Base-by-base conservation (phyloP, 1,140 invertebrate species). In the Heliconius hewitsoni region DNA sequence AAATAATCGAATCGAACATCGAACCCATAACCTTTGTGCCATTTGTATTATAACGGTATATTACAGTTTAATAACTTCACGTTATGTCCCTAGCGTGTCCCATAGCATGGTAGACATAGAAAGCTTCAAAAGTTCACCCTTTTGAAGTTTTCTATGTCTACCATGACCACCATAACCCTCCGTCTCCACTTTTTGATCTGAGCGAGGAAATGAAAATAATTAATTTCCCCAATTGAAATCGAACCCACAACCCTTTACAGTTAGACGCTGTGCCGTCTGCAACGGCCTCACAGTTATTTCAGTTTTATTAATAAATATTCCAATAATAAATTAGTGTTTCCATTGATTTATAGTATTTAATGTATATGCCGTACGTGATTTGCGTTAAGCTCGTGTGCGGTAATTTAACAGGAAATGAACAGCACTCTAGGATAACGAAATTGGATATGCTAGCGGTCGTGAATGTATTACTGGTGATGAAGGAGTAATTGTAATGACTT, bases 381-480 rank as follows among this genome's bases (percentile, higher is more conserved):
- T 66, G 60, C 60, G 60, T 66, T 66, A 27, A 66, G 27, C 60
- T 66, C 60, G 27, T 27, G 27, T 30, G 27, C 27, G 60, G 60
- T 66, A 66, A 66, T 66, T 66, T 66, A 66, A 66, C 60, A 27
- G 60, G 60, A 66, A 66, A 66, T 66, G 60, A 13, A 30, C 23
- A 66, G 60, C 60, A 66, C 60, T 66, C 60, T 66, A 66, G 60
- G 13, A 66, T 66, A 66, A 30, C 60, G 60, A 11, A 66, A 66
- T 66, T 66, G 60, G 60, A 66, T 66, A 66, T 16, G 60, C 23
- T 27, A 66, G 60, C 60, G 60, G 60, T 30, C 60, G 11, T 66
- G 23, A 66, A 30, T 66, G 60, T 66, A 52, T 52, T 52, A 60
- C 55, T 66, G 60, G 9, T 66, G 60, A 27, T 66, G 60, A 66